Base-by-base conservation (phyloP, 2,113 vertebrate genomes). In the Malaclemys terrapin region DNA sequence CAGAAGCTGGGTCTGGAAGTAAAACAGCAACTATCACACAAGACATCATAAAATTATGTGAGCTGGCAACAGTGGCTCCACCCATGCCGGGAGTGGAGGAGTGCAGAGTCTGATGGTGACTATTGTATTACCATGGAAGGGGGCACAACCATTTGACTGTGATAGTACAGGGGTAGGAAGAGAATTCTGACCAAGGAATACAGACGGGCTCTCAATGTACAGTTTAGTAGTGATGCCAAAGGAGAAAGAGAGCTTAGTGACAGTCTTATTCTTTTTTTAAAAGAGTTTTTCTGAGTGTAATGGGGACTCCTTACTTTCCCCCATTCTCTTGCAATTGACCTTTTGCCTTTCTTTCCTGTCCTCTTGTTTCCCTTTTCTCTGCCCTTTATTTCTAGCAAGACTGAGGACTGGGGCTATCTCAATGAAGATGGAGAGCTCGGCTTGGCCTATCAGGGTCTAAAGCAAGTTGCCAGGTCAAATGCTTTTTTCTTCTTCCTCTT, bases 341-440 rank as follows among this genome's bases (percentile, higher is more conserved):
- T 93, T 95, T 95, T 97, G 72, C 91, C 96, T 98, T 93, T 96
- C 57, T 95, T 75, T 91, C 93, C 96, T 97, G 80, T 95, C 97
- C 89, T 93, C 91, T 92, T 91, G 65, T 97, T 65, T 89, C 97
- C 94, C 92, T 90, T 97, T 91, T 88, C 92, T 95, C 97, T 98
- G 88, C 95, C 98, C 94, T 97, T 98, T 98, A 95, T 98, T 98
- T 97, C 97, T 98, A 99, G 99, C 98, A 98, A 98, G 97, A 98
- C 98, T 97, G 98, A 99, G 98, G 99, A 99, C 95, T 99, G 99
- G 99, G 98, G 98, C 80, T 98, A 98, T 96, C 98, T 99, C 97
- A 99, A 99, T 95, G 99, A 99, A 99, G 99, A 99, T 35, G 99
- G 99, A 90, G 99, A 99, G 95, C 99, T 99, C 96, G 99, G 98